These are phyloP conservation scores for Ceraclea dissimilis DNA, from an alignment of 2,888 invertebrate genomes.

Conservation along the genomic window DNA sequence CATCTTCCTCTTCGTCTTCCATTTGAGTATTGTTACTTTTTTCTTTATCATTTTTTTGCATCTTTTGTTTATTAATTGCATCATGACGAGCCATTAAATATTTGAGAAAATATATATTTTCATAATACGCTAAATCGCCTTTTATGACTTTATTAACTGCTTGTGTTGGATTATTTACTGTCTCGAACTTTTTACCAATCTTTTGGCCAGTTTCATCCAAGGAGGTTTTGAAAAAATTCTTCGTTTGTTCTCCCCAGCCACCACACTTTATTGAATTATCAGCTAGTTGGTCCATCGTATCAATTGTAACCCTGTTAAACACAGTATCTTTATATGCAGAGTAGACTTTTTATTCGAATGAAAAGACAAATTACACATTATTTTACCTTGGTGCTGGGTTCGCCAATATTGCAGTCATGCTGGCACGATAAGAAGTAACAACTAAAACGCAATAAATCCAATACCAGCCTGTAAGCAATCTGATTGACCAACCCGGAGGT, in stretches of 20 bases:
- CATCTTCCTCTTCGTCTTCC: conserved; percentile 29
- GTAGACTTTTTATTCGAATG: background rate
- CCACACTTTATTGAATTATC: conserved; percentile 59
- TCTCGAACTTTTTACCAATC: conserved; percentile 60
- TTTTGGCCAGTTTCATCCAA: conserved; percentile 58
- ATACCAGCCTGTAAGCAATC: conserved; percentile 79
- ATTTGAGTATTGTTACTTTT: conserved; percentile 29
- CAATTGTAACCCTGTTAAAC: conserved; percentile 61
- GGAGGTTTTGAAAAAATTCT: conserved; percentile 62
- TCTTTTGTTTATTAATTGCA: conserved; percentile 31
- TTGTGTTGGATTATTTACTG: conserved; percentile 51
- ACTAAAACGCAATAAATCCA: conserved; percentile 78
- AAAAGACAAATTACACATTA: background rate
- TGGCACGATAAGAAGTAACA: conserved; percentile 73
- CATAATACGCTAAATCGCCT: conserved; percentile 72
- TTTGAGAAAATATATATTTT: conserved; percentile 64
- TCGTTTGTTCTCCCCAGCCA: conserved; percentile 65
- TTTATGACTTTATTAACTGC: conserved; percentile 60
- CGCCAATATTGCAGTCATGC: conserved; percentile 77
- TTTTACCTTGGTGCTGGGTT: conserved; percentile 63
- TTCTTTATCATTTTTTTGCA: conserved; percentile 27
- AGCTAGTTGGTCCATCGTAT: conserved; percentile 62
- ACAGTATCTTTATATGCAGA: background rate
- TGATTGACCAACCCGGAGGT: conserved; percentile 71
- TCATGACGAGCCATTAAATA: conserved; percentile 55